Evolutionary conservation across 2,888 invertebrate genomes (phyloP).

Genomic region (Caenorhabditis virilis): DNA sequence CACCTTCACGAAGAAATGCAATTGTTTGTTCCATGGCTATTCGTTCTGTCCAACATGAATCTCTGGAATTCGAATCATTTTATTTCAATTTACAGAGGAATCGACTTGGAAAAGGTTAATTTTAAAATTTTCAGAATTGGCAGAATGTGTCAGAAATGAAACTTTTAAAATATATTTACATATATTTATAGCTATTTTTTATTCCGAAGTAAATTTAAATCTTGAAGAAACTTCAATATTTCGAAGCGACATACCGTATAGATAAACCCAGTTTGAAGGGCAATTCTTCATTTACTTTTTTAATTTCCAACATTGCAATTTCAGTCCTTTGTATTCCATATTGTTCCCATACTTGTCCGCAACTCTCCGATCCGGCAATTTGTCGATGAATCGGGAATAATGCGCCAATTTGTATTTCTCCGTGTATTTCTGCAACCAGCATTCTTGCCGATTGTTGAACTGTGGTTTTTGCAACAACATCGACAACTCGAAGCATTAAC

Average conservation of each 20-base stretch:
- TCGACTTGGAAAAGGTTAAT: too few species aligned
- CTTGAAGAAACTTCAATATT: too few species aligned
- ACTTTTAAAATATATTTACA: too few species aligned
- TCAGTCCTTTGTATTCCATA: slow-evolving; percentile 78
- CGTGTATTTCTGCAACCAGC: slow-evolving; percentile 66
- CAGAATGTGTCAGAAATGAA: too few species aligned
- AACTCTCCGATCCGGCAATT: slow-evolving; percentile 70
- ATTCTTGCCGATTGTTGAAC: slow-evolving; percentile 66
- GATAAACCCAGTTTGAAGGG: slow-evolving; percentile 74
- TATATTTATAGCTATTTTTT: too few species aligned
- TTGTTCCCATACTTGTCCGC: slow-evolving; percentile 77
- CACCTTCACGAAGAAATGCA: slow-evolving; percentile 66
- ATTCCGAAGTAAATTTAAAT: too few species aligned
- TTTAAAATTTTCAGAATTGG: too few species aligned
- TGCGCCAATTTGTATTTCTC: slow-evolving; percentile 68
- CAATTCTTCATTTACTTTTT: slow-evolving; percentile 74
- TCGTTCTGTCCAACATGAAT: slow-evolving; percentile 83
- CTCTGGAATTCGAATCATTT: too few species aligned
- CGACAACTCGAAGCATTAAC: slow-evolving; percentile 66
- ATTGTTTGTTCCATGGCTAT: slow-evolving; percentile 77
- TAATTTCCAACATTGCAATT: slow-evolving; percentile 63
- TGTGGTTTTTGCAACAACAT: slow-evolving; percentile 66
- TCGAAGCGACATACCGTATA: slow-evolving; percentile 47
- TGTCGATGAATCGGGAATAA: slow-evolving; percentile 68
- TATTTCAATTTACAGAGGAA: too few species aligned